Base-by-base conservation (phyloP, 2,113 vertebrate species). In the Dermatemys mawii region DNA sequence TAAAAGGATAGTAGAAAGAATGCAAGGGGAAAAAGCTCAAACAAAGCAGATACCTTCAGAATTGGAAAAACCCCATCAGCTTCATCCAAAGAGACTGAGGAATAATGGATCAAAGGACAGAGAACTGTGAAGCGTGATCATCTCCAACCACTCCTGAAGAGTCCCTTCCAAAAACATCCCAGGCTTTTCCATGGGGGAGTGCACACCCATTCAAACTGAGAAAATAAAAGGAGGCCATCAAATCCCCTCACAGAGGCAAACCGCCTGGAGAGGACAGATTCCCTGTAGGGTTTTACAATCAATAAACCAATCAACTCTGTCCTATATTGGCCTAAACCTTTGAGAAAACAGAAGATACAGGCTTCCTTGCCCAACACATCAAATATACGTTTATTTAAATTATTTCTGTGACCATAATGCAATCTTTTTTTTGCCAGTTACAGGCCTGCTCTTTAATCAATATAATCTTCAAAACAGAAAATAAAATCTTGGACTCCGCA, bases 141-240 rank as follows among this genome's bases (percentile, higher is more conserved):
- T 41, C 79, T 50, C 29, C 32, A 82, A 16, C 10, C 44, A 67
- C 81, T 93, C 88, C 86, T 93, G 84, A 86, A 79, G 84, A 90
- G 67, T 81, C 89, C 60, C 83, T 89, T 82, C 89, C 91, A 87
- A 84, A 67, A 35, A 95, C 60, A 91, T 91, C 60, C 79, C 60
- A 84, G 91, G 92, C 60, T 82, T 96, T 93, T 90, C 80, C 86
- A 93, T 67, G 88, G 93, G 94, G 63, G 91, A 78, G 81, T 50
- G 80, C 55, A 87, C 79, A 93, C 26, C 38, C 81, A 91, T 67
- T 90, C 57, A 92, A 90, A 5, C 4, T 22, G 35, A 46, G 54
- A 35, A 78, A 67, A 67, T 67, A 86, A 84, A 49, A 87, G 48
- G n/a, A 35, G 2, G 35, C 87, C 1, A 0, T 81, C 21, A 87